Evolutionary conservation across 2,888 invertebrate genomes (phyloP), one percentile per base, ranked within the genome.

Genomic region (Ochlodes sylvanus): DNA sequence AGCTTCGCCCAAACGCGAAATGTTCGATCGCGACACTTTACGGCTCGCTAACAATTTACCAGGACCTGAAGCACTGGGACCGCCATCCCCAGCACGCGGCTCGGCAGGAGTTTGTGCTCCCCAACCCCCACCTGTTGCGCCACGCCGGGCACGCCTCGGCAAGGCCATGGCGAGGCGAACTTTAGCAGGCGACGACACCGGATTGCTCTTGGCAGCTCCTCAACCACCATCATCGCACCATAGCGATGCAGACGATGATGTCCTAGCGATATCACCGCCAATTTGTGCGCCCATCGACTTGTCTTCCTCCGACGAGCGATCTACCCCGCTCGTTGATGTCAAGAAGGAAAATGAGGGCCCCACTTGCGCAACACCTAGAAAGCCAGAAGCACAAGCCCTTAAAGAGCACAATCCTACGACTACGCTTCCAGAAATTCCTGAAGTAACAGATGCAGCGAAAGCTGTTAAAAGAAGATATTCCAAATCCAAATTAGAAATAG

Each of bases 151-250:
- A 0, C 86, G 93, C 7, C 88, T 94, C 50, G 93, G 92, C 58
- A 96, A 96, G 81, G 95, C 94, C 34, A 96, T 96, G 95, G 96
- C 95, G 9, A 88, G 96, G 19, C 94, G 95, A 75, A 94, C 94
- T 27, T 91, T 95, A 61, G 94, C 89, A 7, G 92, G 93, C n/a
- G 92, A 93, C 65, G 93, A 94, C 72, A 94, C 94, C 50, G 92
- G 90, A 17, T 88, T 94, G 74, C 84, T 95, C 0, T 77, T 95
- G 41, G 74, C 84, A 0, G 83, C 77, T 0, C 85, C 87, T 1
- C 76, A 76, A 60, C 85, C 88, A 34, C 79, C 88, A 14, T 76
- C 78, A 6, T 82, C 87, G 58, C 84, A 83, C 63, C 88, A 89
- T 70, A 92, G 93, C 69, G 94, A 94, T 55, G 85, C 88, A 3